phyloP scores from a whole-genome alignment of 2,113 vertebrate species.

The Laticauda laticaudata region DNA sequence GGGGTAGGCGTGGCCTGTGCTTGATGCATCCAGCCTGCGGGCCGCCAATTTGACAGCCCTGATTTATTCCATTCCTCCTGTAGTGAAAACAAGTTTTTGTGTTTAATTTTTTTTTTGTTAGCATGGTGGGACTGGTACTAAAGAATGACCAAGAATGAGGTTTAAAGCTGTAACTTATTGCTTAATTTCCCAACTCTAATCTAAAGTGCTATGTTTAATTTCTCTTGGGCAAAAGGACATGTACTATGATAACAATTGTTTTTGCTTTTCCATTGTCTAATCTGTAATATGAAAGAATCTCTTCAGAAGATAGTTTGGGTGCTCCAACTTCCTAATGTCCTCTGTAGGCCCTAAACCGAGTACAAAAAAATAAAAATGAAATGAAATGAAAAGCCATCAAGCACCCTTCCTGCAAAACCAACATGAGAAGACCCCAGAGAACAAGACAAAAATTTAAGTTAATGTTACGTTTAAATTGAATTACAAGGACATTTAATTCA shows the following conservation, averaged over 20 bases:
- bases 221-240: not conserved
- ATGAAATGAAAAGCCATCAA: not conserved
- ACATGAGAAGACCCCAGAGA: not conserved
- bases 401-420: not conserved
- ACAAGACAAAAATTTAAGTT: not conserved
- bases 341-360: not conserved
- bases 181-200: not conserved
- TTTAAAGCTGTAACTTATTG: not conserved
- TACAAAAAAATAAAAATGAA: not conserved
- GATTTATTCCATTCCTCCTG: not conserved
- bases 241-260: not conserved
- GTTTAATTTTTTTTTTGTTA: not conserved
- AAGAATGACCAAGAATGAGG: not conserved
- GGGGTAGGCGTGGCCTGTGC: too few relatives aligned
- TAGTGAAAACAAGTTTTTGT: not conserved
- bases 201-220: not conserved
- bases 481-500: not conserved
- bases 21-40: too few relatives aligned
- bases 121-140: not conserved
- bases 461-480: not conserved
- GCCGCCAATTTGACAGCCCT: too few relatives aligned
- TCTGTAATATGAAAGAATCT: not conserved
- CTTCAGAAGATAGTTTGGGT: not conserved
- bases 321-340: not conserved
- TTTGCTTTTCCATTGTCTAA: not conserved